phyloP scores from a whole-genome alignment of 2,797 vertebrate species.

The Bradypus variegatus region DNA sequence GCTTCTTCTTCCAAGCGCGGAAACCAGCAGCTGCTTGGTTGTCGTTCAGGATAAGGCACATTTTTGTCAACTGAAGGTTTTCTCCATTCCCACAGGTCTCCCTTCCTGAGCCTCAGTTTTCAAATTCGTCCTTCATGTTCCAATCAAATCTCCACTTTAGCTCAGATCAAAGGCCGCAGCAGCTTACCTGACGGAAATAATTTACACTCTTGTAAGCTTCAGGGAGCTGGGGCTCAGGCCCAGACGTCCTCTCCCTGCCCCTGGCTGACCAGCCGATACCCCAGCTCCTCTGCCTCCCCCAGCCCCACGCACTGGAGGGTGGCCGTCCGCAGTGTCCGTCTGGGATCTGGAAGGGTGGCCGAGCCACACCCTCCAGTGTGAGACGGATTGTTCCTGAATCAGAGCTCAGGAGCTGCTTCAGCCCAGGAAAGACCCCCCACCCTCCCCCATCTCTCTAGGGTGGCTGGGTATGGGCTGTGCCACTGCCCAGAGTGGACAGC shows the following conservation, averaged over 20 bases:
- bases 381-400: too few relatives aligned
- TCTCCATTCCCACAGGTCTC: too few relatives aligned
- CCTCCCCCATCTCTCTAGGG: not conserved
- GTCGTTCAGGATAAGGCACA: rapidly evolving
- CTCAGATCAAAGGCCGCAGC: not conserved
- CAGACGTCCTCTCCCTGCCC: rapidly evolving
- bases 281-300: not conserved
- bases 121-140: not conserved
- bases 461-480: rapidly evolving
- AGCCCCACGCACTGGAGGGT: not conserved
- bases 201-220: rapidly evolving
- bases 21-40: too few relatives aligned
- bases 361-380: rapidly evolving
- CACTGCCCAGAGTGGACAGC: rapidly evolving
- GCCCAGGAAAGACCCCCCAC: not conserved
- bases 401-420: not conserved
- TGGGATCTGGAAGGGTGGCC: not conserved
- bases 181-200: not conserved
- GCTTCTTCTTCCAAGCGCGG: not conserved
- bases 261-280: not conserved
- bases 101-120: not conserved
- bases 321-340: rapidly evolving
- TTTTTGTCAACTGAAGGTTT: too few relatives aligned
- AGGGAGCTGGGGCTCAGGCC: too few relatives aligned
- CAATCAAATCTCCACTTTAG: not conserved